Percentiles rank a stretch among this genome's conserved stretches.
Conservation (phyloP, 2,797 vertebrate genomes). For the Sandelia bainsii region DNA sequence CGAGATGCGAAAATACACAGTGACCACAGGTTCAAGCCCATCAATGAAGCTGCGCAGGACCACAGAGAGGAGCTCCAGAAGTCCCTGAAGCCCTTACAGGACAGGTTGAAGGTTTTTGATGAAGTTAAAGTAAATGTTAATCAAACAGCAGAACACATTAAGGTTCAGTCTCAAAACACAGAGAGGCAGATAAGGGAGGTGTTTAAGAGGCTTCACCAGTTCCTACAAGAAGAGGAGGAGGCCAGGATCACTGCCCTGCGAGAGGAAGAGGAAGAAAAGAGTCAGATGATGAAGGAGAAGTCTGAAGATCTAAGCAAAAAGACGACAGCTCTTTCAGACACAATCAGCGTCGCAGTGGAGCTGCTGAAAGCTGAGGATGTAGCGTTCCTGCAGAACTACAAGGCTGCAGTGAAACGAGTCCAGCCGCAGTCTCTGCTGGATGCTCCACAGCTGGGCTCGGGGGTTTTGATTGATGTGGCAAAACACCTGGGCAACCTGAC, state of each 20-base stretch:
- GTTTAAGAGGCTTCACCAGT: slow-evolving; percentile 30
- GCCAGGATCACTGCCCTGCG: slow-evolving; percentile 20
- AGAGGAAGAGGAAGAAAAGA: slow-evolving; percentile 38
- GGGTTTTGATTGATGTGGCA: slow-evolving; percentile 20
- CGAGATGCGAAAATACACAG: slow-evolving; percentile 16
- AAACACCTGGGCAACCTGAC: slow-evolving; percentile 50
- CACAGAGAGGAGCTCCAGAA: slow-evolving; percentile 15
- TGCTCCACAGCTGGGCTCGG: slow-evolving; percentile 5
- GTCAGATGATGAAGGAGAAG: slow-evolving; percentile 17
- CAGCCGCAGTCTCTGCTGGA: neutral
- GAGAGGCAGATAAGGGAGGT: slow-evolving; percentile 14
- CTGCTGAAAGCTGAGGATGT: slow-evolving; percentile 2
- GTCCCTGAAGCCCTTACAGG: neutral
- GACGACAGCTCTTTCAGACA: slow-evolving; percentile 3
- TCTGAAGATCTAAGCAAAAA: neutral
- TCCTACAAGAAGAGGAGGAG: slow-evolving; percentile 35
- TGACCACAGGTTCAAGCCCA: slow-evolving; percentile 29
- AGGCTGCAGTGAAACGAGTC: slow-evolving; percentile 9
- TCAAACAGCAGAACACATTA: slow-evolving; percentile 28
- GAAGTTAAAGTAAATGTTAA: slow-evolving; percentile 3
- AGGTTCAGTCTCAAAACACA: neutral
- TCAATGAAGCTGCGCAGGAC: slow-evolving; percentile 11
- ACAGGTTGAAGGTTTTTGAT: slow-evolving; percentile 10
- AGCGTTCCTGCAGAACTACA: neutral
- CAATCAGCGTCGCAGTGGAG: neutral